Percentiles rank a stretch among this genome's conserved stretches.
Evolutionary conservation across 2,113 vertebrate species (phyloP).

Genomic region (Serilophus lunatus): DNA sequence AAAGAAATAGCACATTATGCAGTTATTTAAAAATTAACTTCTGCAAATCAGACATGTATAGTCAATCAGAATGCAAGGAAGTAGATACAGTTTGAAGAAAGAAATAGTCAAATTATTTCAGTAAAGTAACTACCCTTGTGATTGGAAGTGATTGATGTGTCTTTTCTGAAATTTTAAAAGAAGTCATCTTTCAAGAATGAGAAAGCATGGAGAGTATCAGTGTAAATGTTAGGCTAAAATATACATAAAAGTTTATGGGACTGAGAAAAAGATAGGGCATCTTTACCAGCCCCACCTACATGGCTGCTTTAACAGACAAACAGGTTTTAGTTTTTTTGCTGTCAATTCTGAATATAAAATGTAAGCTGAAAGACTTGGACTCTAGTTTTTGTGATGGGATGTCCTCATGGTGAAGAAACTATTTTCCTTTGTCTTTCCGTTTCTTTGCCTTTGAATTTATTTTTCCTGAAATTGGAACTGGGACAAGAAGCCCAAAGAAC

Average conservation of each 20-base stretch:
- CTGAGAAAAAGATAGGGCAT: neutral
- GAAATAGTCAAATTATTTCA: neutral
- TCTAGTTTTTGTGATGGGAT: too few relatives aligned
- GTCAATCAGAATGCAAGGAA: constrained; percentile 31
- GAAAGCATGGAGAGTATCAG: neutral
- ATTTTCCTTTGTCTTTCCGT: too few relatives aligned
- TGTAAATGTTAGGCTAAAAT: neutral
- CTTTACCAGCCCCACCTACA: neutral
- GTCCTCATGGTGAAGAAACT: too few relatives aligned
- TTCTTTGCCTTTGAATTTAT: too few relatives aligned
- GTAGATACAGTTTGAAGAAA: neutral
- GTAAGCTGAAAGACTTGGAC: neutral
- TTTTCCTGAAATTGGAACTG: too few relatives aligned
- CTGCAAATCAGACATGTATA: constrained; percentile 23
- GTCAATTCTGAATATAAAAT: neutral
- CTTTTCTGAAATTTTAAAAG: neutral
- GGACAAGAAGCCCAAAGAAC: too few relatives aligned
- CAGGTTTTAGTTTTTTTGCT: neutral
- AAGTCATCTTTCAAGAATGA: neutral
- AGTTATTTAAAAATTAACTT: constrained; percentile 47
- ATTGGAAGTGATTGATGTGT: neutral
- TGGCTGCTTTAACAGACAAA: neutral
- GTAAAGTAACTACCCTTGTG: neutral
- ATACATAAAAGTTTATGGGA: neutral
- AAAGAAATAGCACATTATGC: constrained; percentile 7